Conservation (phyloP, 2,888 invertebrate species). For the Torymus auratus region DNA sequence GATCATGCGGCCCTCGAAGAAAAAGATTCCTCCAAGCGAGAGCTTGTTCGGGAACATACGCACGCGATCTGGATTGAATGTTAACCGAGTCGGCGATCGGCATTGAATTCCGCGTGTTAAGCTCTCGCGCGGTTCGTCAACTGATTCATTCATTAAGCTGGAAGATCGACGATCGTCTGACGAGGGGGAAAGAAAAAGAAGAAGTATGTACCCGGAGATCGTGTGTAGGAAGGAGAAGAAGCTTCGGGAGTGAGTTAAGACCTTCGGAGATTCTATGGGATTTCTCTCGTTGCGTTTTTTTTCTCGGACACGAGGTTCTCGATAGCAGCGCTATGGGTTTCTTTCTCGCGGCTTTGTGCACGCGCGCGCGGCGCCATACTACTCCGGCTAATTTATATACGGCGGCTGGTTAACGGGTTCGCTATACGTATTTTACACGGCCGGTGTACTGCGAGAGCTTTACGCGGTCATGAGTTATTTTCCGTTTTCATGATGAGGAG, state of each 20-base stretch:
- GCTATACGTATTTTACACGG: no score
- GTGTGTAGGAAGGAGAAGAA: background rate
- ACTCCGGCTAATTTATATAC: no score
- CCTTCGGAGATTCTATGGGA: slow-evolving; percentile 36
- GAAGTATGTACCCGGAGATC: no score
- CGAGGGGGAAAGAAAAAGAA: background rate
- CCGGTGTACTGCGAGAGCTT: no score
- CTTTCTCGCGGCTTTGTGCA: background rate
- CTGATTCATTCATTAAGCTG: slow-evolving; percentile 22
- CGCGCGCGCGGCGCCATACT: no score
- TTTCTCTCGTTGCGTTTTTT: background rate
- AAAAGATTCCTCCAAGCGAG: background rate
- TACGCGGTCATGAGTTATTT: no score
- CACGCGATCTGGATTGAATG: slow-evolving; percentile 54
- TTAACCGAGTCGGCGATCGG: slow-evolving; percentile 25
- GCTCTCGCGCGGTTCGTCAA: background rate
- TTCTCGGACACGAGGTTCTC: background rate
- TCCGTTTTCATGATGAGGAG: no score
- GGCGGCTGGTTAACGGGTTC: no score
- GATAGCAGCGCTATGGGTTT: slow-evolving; percentile 1
- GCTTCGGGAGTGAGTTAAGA: slow-evolving; percentile 43
- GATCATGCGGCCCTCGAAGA: background rate
- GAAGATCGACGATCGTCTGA: no score
- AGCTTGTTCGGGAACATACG: background rate
- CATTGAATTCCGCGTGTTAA: slow-evolving; percentile 13